Percentiles rank a stretch among this genome's conserved stretches.
phyloP scores from a whole-genome alignment of 2,113 vertebrate genomes.

The Rhodinocichla rosea region DNA sequence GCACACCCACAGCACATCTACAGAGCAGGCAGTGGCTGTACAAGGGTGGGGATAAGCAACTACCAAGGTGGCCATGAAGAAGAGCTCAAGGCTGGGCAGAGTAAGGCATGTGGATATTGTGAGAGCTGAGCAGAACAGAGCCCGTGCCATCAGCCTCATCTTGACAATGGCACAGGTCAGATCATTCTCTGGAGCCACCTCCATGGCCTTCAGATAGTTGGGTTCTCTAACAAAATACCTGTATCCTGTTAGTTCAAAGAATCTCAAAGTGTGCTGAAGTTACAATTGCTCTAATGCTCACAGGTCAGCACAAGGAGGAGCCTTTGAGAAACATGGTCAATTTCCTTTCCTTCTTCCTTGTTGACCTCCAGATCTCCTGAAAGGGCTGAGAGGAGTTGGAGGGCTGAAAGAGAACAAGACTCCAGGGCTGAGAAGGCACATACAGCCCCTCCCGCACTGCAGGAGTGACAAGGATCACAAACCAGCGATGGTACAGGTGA shows the following conservation, averaged over 20 bases:
- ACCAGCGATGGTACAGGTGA: not conserved
- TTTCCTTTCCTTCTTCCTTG: not conserved
- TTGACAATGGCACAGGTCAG: not conserved
- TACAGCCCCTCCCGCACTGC: not conserved
- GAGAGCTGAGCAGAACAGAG: not conserved
- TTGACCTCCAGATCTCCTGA: not conserved
- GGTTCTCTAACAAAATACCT: not conserved
- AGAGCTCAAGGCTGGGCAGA: not conserved
- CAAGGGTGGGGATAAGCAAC: not conserved
- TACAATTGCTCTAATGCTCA: accelerated
- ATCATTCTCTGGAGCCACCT: not conserved
- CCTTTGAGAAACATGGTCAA: not conserved
- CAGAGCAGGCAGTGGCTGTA: not conserved
- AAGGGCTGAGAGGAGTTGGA: not conserved
- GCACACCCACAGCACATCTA: not conserved
- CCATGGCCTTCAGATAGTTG: not conserved
- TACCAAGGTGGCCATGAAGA: not conserved
- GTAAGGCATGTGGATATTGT: not conserved
- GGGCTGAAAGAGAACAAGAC: not conserved
- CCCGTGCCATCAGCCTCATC: accelerated
- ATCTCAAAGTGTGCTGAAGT: not conserved
- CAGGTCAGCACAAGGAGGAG: not conserved
- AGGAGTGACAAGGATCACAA: not conserved
- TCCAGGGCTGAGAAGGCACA: not conserved
- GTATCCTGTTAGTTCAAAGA: not conserved